phyloP scores from a whole-genome alignment of 2,888 invertebrate genomes.

The Itoplectis maculator region DNA sequence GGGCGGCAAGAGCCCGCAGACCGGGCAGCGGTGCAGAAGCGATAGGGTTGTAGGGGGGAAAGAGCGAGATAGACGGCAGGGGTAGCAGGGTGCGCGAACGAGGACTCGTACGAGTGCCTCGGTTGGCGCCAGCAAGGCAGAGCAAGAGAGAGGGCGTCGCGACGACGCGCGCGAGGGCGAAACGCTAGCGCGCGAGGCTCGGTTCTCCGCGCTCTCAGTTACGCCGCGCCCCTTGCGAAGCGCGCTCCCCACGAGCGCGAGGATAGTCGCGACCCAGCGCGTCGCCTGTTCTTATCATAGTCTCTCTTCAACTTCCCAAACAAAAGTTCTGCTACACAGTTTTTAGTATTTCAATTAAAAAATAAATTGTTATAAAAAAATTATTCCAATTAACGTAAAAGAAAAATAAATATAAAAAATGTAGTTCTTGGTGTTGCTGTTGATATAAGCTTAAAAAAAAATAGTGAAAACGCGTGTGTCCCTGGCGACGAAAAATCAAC shows the following conservation, averaged over 20 bases:
- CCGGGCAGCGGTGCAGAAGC: conserved; percentile 12
- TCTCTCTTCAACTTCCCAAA: conserved; percentile 1
- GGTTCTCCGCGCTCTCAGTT: conserved; percentile 80
- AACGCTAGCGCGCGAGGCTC: conserved; percentile 72
- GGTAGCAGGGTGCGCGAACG: conserved; percentile 44
- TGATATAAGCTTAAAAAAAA: not conserved
- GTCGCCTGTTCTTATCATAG: conserved; percentile 33
- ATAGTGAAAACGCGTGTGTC: conserved; percentile 4
- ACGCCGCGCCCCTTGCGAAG: conserved; percentile 84
- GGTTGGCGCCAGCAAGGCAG: conserved; percentile 46
- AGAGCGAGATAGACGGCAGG: not conserved
- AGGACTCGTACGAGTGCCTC: conserved; percentile 29
- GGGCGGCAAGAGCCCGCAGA: not conserved
- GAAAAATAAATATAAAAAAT: no score
- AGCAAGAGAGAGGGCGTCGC: conserved; percentile 59
- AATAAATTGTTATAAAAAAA: not conserved
- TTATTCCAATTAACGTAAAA: not conserved
- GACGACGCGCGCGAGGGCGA: conserved; percentile 59
- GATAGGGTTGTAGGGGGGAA: conserved; percentile 28
- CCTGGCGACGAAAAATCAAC: not conserved
- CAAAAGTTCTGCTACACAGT: not conserved
- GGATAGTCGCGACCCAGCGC: conserved; percentile 34
- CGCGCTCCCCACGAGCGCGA: conserved; percentile 78
- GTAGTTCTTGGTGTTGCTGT: not conserved
- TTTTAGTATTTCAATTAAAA: not conserved